A percentile compares a stretch with the other conserved stretches of the same genome.
phyloP scores from a whole-genome alignment of 1,140 invertebrate species.

The Drosophila pruinosa region DNA sequence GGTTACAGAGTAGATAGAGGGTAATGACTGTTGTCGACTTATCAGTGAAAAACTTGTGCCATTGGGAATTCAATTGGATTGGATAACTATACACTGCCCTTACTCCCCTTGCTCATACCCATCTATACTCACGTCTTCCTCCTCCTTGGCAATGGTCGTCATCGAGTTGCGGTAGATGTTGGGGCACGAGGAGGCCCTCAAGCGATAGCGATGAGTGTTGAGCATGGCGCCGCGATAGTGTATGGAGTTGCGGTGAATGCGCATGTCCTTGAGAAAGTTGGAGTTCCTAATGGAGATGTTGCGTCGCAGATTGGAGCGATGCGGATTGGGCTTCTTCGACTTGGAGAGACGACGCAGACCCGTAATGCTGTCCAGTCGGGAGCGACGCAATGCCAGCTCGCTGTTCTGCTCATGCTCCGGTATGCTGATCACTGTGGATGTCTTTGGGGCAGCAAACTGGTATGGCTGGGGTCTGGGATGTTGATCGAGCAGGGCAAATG shows the following conservation, averaged over 20 bases:
- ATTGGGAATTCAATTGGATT: no score
- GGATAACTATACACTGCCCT: no score
- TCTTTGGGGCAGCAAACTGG: background rate
- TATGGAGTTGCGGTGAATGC: slow-evolving; percentile 90
- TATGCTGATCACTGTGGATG: slow-evolving; percentile 62
- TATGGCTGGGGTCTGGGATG: slow-evolving; percentile 23
- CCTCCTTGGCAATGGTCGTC: slow-evolving; percentile 91
- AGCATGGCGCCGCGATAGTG: slow-evolving; percentile 91
- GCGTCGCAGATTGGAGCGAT: slow-evolving; percentile 71
- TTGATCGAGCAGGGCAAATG: slow-evolving; percentile 56
- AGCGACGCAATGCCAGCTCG: slow-evolving; percentile 47
- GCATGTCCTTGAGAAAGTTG: slow-evolving; percentile 90
- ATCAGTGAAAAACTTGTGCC: no score
- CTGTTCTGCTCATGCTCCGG: slow-evolving; percentile 53
- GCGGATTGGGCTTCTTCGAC: slow-evolving; percentile 64
- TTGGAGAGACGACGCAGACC: slow-evolving; percentile 71
- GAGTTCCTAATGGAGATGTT: slow-evolving; percentile 82
- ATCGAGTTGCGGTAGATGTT: slow-evolving; percentile 95
- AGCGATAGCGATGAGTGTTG: slow-evolving; percentile 90
- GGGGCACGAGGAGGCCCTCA: slow-evolving; percentile 94
- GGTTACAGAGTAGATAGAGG: no score
- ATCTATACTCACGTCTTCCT: slow-evolving; percentile 85
- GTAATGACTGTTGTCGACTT: no score
- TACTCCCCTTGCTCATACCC: no score
- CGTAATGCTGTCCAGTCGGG: slow-evolving; percentile 71